Conservation (phyloP, 1,140 invertebrate genomes). For the Lepidostoma basale region DNA sequence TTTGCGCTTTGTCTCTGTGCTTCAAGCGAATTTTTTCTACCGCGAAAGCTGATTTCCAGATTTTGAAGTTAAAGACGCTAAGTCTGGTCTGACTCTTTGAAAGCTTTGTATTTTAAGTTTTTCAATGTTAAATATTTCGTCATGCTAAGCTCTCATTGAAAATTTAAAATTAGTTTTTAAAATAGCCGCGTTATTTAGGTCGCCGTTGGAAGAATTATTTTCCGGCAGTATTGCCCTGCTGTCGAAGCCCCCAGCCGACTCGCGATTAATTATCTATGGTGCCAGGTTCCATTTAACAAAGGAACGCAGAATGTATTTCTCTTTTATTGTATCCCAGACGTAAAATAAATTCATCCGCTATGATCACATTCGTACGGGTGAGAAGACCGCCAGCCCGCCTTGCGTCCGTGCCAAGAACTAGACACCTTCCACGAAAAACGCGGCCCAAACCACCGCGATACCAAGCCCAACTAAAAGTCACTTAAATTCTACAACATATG, state of each 20-base stretch:
- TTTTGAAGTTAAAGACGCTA: too few species aligned
- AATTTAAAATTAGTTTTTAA: too few species aligned
- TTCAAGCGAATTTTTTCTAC: too few species aligned
- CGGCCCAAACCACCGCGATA: conserved; percentile 33
- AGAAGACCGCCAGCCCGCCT: background rate
- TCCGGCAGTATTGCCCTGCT: background rate
- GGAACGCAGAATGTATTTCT: conserved; percentile 6
- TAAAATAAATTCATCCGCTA: background rate
- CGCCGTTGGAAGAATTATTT: conserved; percentile 6
- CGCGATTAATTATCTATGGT: conserved; percentile 3
- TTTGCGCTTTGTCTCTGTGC: too few species aligned
- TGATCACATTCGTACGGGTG: background rate
- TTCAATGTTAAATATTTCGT: too few species aligned
- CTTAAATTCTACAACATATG: too few species aligned
- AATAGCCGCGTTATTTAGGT: background rate
- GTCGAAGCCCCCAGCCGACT: conserved; percentile 1
- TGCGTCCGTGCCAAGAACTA: conserved; percentile 38
- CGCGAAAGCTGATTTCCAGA: too few species aligned
- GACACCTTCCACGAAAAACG: too few species aligned
- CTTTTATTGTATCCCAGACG: conserved; percentile 20
- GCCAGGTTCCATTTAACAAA: conserved; percentile 17
- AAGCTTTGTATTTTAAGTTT: too few species aligned
- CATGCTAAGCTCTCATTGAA: too few species aligned
- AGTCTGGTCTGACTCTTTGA: too few species aligned
- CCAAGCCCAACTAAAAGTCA: too few species aligned